phyloP scores from a whole-genome alignment of 2,113 vertebrate species.

The Alethe castanea region DNA sequence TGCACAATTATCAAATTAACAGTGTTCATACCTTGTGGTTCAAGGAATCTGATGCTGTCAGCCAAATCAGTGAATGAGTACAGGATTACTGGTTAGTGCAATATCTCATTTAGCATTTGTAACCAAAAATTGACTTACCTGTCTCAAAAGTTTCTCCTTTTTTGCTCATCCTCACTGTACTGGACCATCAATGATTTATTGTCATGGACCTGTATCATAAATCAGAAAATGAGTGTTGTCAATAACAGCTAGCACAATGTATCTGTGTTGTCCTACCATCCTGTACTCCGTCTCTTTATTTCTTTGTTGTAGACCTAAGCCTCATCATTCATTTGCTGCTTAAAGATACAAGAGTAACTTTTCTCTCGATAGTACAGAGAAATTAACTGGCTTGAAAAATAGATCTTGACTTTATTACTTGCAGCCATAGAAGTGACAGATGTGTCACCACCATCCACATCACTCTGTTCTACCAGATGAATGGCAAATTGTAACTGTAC shows the following conservation, averaged over 20 bases:
- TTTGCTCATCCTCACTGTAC: background rate
- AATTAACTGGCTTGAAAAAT: background rate
- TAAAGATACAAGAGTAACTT: background rate
- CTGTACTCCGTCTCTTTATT: background rate
- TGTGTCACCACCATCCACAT: background rate
- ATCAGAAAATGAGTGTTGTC: background rate
- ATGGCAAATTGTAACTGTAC: background rate
- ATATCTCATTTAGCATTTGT: background rate
- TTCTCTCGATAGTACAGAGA: background rate
- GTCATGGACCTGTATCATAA: background rate
- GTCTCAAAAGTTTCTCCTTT: background rate
- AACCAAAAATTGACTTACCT: background rate
- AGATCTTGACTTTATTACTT: background rate
- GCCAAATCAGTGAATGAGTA: background rate
- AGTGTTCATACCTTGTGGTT: background rate
- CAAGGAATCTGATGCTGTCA: background rate
- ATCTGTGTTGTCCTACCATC: background rate
- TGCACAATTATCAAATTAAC: background rate
- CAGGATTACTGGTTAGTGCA: background rate
- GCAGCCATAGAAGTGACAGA: background rate
- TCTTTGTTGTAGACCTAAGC: background rate
- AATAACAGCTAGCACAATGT: background rate
- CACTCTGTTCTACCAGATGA: background rate
- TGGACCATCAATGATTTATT: background rate
- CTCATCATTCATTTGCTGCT: background rate